Evolutionary conservation across 2,113 vertebrate genomes (phyloP).

Genomic region (Gymnorhina tibicen): DNA sequence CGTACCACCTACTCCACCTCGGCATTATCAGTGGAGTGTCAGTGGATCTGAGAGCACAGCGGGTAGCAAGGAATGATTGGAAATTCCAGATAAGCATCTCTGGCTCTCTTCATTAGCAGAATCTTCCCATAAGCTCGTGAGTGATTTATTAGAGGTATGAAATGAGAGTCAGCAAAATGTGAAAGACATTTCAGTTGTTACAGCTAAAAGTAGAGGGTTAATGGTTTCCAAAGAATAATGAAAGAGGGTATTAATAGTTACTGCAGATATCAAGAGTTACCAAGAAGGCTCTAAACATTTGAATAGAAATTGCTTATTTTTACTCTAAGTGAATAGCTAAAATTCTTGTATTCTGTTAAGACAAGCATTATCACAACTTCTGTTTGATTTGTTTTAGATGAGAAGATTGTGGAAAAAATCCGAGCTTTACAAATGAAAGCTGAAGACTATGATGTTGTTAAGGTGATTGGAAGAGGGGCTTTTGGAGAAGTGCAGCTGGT

Average conservation of each 20-base stretch:
- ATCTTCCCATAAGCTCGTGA: background rate
- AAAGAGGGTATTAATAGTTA: background rate
- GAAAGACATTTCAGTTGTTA: background rate
- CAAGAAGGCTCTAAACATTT: background rate
- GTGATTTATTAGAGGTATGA: background rate
- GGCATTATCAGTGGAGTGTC: background rate
- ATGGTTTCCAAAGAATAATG: background rate
- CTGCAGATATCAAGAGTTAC: background rate
- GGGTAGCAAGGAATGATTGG: background rate
- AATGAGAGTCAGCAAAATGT: background rate
- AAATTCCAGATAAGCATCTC: background rate
- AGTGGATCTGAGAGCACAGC: background rate
- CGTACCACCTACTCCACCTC: background rate
- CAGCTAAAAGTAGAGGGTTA: background rate
- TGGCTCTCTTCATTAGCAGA: background rate
- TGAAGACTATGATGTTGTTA: constrained; percentile 98
- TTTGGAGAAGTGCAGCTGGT: constrained; percentile 99
- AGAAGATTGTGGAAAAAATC: constrained; percentile 86
- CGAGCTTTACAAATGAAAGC: constrained; percentile 94
- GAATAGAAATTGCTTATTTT: background rate
- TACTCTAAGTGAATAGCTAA: background rate
- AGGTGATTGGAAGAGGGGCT: constrained; percentile 96
- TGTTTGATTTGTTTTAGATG: constrained; percentile 78
- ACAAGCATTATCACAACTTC: background rate
- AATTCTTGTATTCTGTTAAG: background rate